Evolutionary conservation across 1,140 invertebrate genomes (phyloP).

Genomic region (Glomeris maerens): DNA sequence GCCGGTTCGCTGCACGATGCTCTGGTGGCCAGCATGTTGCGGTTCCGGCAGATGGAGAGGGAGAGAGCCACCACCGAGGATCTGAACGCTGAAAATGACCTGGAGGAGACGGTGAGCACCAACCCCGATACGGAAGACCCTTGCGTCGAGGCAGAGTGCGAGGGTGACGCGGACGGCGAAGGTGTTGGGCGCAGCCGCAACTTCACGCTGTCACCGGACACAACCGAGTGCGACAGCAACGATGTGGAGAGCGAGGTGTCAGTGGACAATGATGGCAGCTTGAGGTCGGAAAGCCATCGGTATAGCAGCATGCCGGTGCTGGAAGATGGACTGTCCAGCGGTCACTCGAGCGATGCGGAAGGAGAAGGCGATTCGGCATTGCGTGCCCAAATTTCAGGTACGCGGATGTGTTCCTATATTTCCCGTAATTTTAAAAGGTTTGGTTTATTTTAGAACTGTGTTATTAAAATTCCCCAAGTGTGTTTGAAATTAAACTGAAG

Average conservation of each 20-base stretch:
- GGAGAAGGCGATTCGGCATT: constrained; percentile 10
- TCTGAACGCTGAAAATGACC: constrained; percentile 29
- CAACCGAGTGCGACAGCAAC: constrained; percentile 86
- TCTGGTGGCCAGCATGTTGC: not conserved
- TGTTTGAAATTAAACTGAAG: no score
- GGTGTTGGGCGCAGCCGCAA: constrained; percentile 47
- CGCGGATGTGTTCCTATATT: no score
- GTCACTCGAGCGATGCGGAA: constrained; percentile 80
- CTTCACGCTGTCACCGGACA: constrained; percentile 83
- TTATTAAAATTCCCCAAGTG: no score
- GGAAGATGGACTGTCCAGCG: constrained; percentile 73
- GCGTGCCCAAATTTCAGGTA: constrained; percentile 9
- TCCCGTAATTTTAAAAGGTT: no score
- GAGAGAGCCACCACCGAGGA: not conserved
- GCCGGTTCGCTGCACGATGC: no score
- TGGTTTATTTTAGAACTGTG: no score
- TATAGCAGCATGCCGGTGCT: constrained; percentile 77
- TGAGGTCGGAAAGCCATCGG: constrained; percentile 33
- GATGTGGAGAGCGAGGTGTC: constrained; percentile 57
- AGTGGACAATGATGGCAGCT: constrained; percentile 23
- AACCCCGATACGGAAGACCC: constrained; percentile 40
- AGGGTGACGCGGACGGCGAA: constrained; percentile 40
- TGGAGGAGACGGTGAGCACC: constrained; percentile 25
- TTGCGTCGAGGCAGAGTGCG: constrained; percentile 48
- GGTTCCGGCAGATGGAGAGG: not conserved